Evolutionary conservation across 2,797 vertebrate genomes (phyloP).

Genomic region (Myotis myotis): DNA sequence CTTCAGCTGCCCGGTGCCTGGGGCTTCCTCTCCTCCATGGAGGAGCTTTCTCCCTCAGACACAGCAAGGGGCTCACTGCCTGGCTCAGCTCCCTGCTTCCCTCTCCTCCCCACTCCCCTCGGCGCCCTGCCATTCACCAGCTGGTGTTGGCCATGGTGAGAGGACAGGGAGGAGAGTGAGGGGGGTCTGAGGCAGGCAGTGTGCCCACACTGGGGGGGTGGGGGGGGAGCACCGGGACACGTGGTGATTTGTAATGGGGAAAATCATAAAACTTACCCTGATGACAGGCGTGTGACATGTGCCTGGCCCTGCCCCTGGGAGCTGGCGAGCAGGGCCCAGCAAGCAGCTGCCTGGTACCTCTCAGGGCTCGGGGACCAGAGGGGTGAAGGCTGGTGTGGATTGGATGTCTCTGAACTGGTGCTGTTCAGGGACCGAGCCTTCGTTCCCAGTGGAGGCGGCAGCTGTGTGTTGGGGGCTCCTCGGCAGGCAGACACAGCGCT

Average conservation of each 20-base stretch:
- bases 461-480: neutral
- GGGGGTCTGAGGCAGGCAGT: neutral
- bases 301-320: neutral
- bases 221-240: neutral
- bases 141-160: rapidly evolving
- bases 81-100: neutral
- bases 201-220: neutral
- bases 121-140: neutral
- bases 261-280: neutral
- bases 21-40: neutral
- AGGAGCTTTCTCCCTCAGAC: neutral
- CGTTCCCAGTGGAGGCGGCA: rapidly evolving
- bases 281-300: neutral
- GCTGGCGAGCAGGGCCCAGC: neutral
- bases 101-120: neutral
- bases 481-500: no score
- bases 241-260: neutral
- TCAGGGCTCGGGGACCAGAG: neutral
- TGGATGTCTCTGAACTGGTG: neutral
- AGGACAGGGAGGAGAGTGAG: neutral
- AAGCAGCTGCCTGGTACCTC: neutral
- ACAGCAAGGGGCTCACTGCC: rapidly evolving
- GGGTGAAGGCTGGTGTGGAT: rapidly evolving
- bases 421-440: rapidly evolving
- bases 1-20: neutral